A percentile compares a stretch with the other conserved stretches of the same genome.
Evolutionary conservation across 2,797 vertebrate genomes (phyloP).

Genomic region (Cossypha caffra): DNA sequence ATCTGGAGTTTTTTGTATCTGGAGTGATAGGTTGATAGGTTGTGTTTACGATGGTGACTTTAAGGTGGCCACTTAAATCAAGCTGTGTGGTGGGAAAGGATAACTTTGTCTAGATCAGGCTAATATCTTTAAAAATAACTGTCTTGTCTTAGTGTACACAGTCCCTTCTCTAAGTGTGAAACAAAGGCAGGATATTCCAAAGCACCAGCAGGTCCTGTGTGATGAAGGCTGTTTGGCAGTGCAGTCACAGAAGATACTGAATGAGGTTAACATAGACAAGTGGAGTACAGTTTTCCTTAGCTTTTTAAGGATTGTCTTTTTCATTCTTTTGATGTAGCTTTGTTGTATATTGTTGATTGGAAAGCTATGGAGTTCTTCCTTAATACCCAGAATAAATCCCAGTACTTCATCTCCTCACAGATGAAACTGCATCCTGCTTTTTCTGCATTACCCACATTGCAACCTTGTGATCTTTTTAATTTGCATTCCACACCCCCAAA

Average conservation of each 20-base stretch:
- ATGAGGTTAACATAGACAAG: neutral
- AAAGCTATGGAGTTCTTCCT: neutral
- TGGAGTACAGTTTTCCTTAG: neutral
- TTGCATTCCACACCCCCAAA: neutral
- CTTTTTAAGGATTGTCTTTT: neutral
- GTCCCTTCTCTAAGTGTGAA: neutral
- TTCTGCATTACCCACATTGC: neutral
- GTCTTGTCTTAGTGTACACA: neutral
- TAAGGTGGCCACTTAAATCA: neutral
- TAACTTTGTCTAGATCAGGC: neutral
- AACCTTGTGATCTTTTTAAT: constrained; percentile 17
- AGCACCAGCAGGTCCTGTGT: neutral
- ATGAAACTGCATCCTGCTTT: neutral
- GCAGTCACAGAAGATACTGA: neutral
- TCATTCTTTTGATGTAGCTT: neutral
- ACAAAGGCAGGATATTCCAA: neutral
- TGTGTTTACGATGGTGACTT: neutral
- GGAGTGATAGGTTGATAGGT: neutral
- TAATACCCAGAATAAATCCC: neutral
- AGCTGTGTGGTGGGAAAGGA: neutral
- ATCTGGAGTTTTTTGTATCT: neutral
- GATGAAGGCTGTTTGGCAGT: neutral
- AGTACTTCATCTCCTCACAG: neutral
- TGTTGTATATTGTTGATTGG: neutral
- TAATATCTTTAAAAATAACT: neutral